Conservation (phyloP, 2,113 vertebrate species). For the Marmota flaviventris region DNA sequence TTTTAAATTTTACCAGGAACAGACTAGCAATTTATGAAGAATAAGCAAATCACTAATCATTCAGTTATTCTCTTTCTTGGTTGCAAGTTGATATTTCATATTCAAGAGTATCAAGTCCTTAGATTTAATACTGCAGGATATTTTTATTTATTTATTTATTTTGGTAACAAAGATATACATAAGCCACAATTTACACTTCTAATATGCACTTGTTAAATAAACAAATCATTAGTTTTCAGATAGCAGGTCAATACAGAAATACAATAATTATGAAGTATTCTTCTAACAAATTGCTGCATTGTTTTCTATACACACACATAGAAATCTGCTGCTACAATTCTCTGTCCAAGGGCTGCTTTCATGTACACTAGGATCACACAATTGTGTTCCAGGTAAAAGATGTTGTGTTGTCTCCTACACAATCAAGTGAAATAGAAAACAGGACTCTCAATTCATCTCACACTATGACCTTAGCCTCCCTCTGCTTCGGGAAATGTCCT, state of each 20-base stretch:
- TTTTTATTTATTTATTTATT: background rate
- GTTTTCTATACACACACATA: background rate
- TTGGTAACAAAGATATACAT: slow-evolving; percentile 27
- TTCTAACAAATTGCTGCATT: background rate
- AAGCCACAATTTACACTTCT: background rate
- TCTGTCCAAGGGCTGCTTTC: background rate
- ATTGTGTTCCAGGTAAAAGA: background rate
- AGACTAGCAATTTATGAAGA: background rate
- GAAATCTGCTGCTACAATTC: background rate
- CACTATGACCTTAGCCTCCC: background rate
- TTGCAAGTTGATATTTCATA: slow-evolving; percentile 49
- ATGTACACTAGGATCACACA: background rate
- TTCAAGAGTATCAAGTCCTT: background rate
- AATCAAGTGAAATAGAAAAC: background rate
- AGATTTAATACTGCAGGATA: background rate
- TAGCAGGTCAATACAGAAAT: slow-evolving; percentile 45
- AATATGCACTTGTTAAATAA: slow-evolving; percentile 55
- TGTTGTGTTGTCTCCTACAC: background rate
- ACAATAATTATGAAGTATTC: background rate
- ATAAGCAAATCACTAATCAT: background rate
- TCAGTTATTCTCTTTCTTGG: background rate
- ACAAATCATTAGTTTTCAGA: slow-evolving; percentile 53
- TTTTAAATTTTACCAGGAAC: background rate
- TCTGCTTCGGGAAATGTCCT: background rate
- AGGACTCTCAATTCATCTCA: background rate